Conservation (phyloP, 92 coral and sea anemone species). For the Zoanthus sansibaricus region DNA sequence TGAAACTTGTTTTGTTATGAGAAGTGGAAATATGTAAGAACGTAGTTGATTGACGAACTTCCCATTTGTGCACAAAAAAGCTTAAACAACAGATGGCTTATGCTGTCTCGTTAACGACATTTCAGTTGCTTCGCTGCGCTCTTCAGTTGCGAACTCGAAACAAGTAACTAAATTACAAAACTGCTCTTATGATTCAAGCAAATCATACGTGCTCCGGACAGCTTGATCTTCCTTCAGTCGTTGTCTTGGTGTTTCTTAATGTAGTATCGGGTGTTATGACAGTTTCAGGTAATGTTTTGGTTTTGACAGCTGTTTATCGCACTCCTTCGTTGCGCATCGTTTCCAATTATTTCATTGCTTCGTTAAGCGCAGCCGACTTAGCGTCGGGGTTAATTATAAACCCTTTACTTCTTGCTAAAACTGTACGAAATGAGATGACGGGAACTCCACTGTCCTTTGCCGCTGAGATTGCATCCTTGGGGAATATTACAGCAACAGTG, state of each 20-base stretch:
- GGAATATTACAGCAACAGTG: constrained; percentile 32
- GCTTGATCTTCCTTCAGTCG: not conserved
- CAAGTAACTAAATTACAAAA: not conserved
- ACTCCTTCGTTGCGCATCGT: constrained; percentile 27
- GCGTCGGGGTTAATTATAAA: constrained; percentile 17
- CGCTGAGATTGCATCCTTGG: constrained; percentile 34
- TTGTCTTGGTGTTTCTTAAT: not conserved
- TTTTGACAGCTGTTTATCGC: constrained; percentile 46
- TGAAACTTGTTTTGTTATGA: not conserved
- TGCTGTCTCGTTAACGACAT: not conserved
- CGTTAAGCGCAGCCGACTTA: constrained; percentile 37
- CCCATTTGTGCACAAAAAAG: not conserved
- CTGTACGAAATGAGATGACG: constrained; percentile 28
- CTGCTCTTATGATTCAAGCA: not conserved
- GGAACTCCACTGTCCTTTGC: constrained; percentile 26
- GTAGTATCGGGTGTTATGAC: constrained; percentile 31
- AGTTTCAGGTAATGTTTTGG: constrained; percentile 33
- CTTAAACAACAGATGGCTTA: not conserved
- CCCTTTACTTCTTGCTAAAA: constrained; percentile 36
- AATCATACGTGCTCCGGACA: constrained; percentile 18
- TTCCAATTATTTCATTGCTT: constrained; percentile 40
- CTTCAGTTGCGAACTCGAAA: not conserved
- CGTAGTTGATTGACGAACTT: not conserved
- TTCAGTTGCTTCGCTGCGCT: not conserved
- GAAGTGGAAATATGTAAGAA: not conserved